Base-by-base conservation (phyloP, 2,888 invertebrate genomes). In the Globia sparganii region DNA sequence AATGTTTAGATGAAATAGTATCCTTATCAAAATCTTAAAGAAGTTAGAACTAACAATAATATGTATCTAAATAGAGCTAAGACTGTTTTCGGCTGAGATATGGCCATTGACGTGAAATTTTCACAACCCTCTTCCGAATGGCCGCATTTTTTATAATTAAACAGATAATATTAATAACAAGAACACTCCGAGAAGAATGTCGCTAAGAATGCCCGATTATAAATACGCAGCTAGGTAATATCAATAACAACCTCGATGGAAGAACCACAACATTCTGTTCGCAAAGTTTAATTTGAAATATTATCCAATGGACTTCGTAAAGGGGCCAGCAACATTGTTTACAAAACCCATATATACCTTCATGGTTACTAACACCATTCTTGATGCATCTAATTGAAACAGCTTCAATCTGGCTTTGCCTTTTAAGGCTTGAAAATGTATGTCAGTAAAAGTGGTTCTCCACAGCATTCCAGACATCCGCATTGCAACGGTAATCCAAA, bases 401-500 rank as follows among this genome's bases (percentile, higher is more conserved):
- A 18, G n/a, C 31, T 62, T 40, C 56, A 56, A 58, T n/a, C 56
- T 58, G 28, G 25, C 25, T 28, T 58, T 37, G 1, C 61, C 67
- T 79, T 61, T 31, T 34, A 34, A 1, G 62, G 28, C 18, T 56
- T 11, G 15, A 8, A 67, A 46, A 79, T 75, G 53, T 72, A 34
- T 61, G 62, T 43, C 28, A 74, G 67, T 74, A 74, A 79, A 64
- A 80, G 79, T 79, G 62, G 56, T 80, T 62, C 34, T 40, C 31
- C 9, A 49, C 43, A n/a, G 18, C 61, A 62, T 78, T 62, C 53
- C 25, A 34, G 80, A 49, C 21, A 58, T 74, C 79, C 67, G 75
- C 75, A 68, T 75, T 64, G 62, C 79, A 64, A 79, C 62, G 67
- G 46, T 64, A 40, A 68, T 67, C 28, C 15, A 5, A 28, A 18